Base-by-base conservation (phyloP, 2,113 vertebrate genomes). In the Lepisosteus osseus region DNA sequence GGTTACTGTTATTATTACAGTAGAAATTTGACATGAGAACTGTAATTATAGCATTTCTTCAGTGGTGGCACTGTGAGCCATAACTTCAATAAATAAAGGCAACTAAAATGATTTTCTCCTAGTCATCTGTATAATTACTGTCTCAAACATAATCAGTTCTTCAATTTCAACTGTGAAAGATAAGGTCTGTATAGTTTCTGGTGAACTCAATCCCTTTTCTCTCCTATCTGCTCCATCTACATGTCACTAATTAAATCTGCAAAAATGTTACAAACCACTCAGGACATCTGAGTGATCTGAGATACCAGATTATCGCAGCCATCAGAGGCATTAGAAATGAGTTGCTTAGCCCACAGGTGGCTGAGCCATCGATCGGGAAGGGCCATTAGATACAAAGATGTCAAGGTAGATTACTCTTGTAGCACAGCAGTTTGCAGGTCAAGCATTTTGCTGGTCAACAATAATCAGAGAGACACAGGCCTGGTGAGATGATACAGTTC, bases 331-430 rank as follows among this genome's bases (percentile, higher is more conserved):
- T 68, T 69, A 65, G 70, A 74, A 74, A 72, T 51, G 71, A 75
- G 68, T 68, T 65, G 68, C 54, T 65, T 70, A 76, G 74, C 82
- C 79, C 79, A 77, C 76, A 81, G 82, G 79, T 79, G 75, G 70
- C 54, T 70, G 62, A 75, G 56, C 75, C 79, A 83, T 83, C 82
- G 82, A 83, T 83, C 74, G 74, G 66, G 61, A 74, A 68, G 71
- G 70, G 79, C 82, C 76, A 83, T 83, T 83, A 83, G 82, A 83
- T 77, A 79, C 82, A 76, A 80, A 79, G 82, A 83, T 81, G 82
- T 83, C 79, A 75, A 78, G 79, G 79, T 76, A 83, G 79, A 83
- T 83, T 83, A 81, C 82, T 76, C 77, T 76, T 72, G 76, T 83
- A 81, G 77, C 79, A 76, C 82, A 78, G 79, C 77, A 67, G 80